Conservation (phyloP, 1,140 invertebrate species). For the Drosophila pallidifrons region DNA sequence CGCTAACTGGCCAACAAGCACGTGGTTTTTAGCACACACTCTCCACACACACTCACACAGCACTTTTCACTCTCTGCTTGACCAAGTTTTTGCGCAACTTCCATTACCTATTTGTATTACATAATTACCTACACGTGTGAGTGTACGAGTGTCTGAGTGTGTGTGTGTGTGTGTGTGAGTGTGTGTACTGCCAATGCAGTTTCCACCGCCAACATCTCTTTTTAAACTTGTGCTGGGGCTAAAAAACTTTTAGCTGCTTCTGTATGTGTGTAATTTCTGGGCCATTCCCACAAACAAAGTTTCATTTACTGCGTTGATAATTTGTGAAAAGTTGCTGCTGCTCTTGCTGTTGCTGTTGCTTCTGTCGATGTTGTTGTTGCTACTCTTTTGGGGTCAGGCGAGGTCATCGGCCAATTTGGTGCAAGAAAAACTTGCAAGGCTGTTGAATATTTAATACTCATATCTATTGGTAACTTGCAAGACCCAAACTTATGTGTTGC, state of each 20-base stretch:
- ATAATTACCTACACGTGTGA: slow-evolving; percentile 64
- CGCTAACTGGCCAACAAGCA: slow-evolving; percentile 47
- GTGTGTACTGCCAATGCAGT: slow-evolving; percentile 10
- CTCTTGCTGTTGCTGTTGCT: neutral
- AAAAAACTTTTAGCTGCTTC: slow-evolving; percentile 17
- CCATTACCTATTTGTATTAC: slow-evolving; percentile 77
- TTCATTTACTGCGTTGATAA: slow-evolving; percentile 74
- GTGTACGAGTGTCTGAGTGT: slow-evolving; percentile 10
- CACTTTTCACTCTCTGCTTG: neutral
- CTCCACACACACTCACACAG: neutral
- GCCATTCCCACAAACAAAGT: slow-evolving; percentile 54
- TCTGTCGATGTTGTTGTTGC: neutral
- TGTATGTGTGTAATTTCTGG: slow-evolving; percentile 45
- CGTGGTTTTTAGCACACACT: slow-evolving; percentile 14
- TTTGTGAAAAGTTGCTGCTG: slow-evolving; percentile 67
- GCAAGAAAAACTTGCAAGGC: slow-evolving; percentile 27
- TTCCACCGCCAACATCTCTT: slow-evolving; percentile 12
- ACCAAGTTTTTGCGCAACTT: slow-evolving; percentile 60
- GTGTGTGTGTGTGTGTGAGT: slow-evolving; percentile 10
- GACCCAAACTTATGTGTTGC: neutral
- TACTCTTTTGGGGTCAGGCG: slow-evolving; percentile 16
- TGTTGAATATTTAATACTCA: slow-evolving; percentile 19
- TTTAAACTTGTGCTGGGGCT: slow-evolving; percentile 36
- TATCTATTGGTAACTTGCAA: slow-evolving; percentile 22
- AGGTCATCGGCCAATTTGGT: slow-evolving; percentile 42